Percentiles rank a stretch among this genome's conserved stretches.
Conservation (phyloP, 2,113 vertebrate species). For the Oreochromis tanganicae region DNA sequence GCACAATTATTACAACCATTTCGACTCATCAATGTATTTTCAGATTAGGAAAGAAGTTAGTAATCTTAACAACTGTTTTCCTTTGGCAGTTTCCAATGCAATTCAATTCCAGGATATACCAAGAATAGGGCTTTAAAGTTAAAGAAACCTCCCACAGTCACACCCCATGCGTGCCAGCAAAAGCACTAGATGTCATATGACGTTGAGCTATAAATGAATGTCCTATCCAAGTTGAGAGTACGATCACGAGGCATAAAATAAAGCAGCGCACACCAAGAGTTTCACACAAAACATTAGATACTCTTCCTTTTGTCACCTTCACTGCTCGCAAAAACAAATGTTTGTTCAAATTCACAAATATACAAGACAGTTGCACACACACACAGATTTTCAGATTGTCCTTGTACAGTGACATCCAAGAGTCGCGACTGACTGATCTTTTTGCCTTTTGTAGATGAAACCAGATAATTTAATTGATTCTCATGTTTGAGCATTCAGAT, state of each 20-base stretch:
- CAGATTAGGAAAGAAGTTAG: not conserved
- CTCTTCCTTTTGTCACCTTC: not conserved
- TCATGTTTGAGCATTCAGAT: not conserved
- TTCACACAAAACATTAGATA: not conserved
- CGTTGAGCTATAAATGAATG: not conserved
- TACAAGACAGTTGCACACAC: not conserved
- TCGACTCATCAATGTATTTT: not conserved
- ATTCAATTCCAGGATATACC: conserved; percentile 18
- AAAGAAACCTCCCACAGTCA: not conserved
- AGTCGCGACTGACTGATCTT: not conserved
- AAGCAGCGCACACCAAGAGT: not conserved
- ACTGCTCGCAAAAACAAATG: not conserved
- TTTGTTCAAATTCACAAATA: not conserved
- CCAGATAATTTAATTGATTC: not conserved
- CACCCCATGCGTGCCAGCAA: not conserved
- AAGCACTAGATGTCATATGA: not conserved
- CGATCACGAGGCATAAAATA: not conserved
- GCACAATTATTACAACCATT: not conserved
- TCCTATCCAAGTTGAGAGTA: not conserved
- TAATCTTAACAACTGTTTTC: not conserved
- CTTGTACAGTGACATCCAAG: not conserved
- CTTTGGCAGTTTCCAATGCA: not conserved
- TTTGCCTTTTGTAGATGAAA: not conserved
- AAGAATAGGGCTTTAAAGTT: not conserved
- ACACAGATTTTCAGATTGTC: not conserved